Base-by-base conservation (phyloP, 2,113 vertebrate genomes). In the Sander vitreus region DNA sequence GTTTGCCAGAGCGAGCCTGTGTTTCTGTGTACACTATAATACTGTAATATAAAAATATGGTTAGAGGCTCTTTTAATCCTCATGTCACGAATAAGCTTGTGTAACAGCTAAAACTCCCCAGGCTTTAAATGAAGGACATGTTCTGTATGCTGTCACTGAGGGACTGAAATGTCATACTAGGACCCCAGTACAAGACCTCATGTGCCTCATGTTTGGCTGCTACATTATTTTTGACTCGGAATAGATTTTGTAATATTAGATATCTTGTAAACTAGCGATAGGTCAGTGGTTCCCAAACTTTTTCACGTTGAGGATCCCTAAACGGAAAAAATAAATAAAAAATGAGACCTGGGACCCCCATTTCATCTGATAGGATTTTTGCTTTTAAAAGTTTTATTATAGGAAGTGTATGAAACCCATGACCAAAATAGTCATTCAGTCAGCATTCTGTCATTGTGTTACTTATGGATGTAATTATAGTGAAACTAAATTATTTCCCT, bases 21-120 rank as follows among this genome's bases (percentile, higher is more conserved):
- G 55, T 15, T 7, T 3, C 2, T 66, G 54, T 57, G 15, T 39
- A 43, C 39, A 43, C 0, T 43, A 23, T 21, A 19, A 43, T n/a
- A 66, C 18, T 50, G 30, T 45, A 63, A 18, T 51, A 53, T 50
- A 27, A 47, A 21, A n/a, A 51, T 3, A 79, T 23, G 48, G 33
- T 23, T 18, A 36, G 27, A 65, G 39, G 57, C 69, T 73, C 13
- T 65, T 74, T 43, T 77, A 43, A 68, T 48, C 39, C 48, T 60
- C 58, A 27, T 53, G 69, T 57, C 54, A 51, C 21, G 7, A 85
- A 67, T 81, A 68, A 89, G 81, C 85, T 81, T 67, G 76, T 63
- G 13, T 66, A 62, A 68, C 3, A 21, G 53, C 62, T 43, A 66
- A 53, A 63, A 36, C 16, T 66, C 75, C 48, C 10, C 21, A 54